A percentile compares a stretch with the other conserved stretches of the same genome.
phyloP scores from a whole-genome alignment of 1,140 invertebrate genomes.

The Drosophila kohkoa region DNA sequence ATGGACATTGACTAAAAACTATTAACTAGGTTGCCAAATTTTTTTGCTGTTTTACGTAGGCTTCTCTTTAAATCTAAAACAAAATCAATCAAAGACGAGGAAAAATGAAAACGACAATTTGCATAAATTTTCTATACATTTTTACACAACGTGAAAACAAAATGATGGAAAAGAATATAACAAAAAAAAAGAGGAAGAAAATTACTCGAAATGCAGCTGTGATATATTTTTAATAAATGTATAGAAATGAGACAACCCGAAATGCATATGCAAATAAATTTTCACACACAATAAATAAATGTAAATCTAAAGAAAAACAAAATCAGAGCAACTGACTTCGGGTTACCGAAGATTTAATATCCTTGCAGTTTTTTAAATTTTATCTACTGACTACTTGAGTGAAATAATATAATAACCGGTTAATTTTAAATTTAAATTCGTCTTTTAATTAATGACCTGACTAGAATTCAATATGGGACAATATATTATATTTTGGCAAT shows the following conservation, averaged over 20 bases:
- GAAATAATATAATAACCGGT: too few relatives aligned
- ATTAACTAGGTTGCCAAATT: slow-evolving; percentile 81
- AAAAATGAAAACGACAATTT: slow-evolving; percentile 32
- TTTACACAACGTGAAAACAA: slow-evolving; percentile 42
- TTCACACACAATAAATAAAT: slow-evolving; percentile 31
- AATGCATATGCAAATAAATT: slow-evolving; percentile 47
- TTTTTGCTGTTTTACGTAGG: slow-evolving; percentile 69
- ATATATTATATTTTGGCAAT: neutral
- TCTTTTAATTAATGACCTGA: too few relatives aligned
- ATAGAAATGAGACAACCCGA: slow-evolving; percentile 52
- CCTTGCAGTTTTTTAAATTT: neutral
- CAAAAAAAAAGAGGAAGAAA: slow-evolving; percentile 41
- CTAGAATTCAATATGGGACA: neutral
- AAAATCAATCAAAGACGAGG: slow-evolving; percentile 17
- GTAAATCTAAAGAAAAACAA: slow-evolving; percentile 17
- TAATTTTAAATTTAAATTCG: too few relatives aligned
- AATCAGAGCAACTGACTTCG: slow-evolving; percentile 15
- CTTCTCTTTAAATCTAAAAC: slow-evolving; percentile 41
- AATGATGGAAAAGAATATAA: slow-evolving; percentile 42
- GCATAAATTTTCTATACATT: slow-evolving; percentile 73
- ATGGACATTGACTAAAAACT: slow-evolving; percentile 63
- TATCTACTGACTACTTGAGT: neutral
- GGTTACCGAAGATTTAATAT: slow-evolving; percentile 15
- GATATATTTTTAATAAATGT: slow-evolving; percentile 77
- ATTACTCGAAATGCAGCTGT: slow-evolving; percentile 80